Base-by-base conservation (phyloP, 2,888 invertebrate species). In the Eulithis testata region DNA sequence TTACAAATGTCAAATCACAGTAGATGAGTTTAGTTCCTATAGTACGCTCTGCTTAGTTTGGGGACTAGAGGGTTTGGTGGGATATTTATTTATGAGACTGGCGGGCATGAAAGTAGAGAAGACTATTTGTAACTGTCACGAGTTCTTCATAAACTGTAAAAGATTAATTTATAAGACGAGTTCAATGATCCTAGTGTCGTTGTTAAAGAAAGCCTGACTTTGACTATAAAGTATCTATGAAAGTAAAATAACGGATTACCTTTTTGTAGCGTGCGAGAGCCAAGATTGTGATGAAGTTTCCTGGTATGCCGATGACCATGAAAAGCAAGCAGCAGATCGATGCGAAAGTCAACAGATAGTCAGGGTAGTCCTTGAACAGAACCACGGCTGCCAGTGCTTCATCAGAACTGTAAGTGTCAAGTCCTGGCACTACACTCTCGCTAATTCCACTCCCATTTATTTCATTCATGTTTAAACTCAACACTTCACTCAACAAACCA, bases 271-370 rank as follows among this genome's bases (percentile, higher is more conserved):
- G 94, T 50, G 96, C 94, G 43, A 97, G 90, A 0, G 97, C 97
- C 45, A 95, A 88, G 72, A 97, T 96, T 51, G 97, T 97, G 80
- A 96, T 94, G 65, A 96, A 89, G 85, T 97, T 97, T 11, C 97
- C 97, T 2, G 97, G 96, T 57, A 97, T 95, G 11, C 97, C 97
- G 68, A 97, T 90, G 72, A 96, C 86, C 93, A 96, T 96, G 86
- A 96, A 97, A 49, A 96, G 84, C 36, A 96, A 86, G 84, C 96
- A 97, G 83, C 95, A 95, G 53, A 94, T 91, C 11, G 95, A 95
- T 1, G 96, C 97, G 68, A 96, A 95, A 70, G 94, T 93, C 69
- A 97, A 87, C 72, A 97, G 84, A 47, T 93, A 93, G 12, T 94
- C 91, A 11, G 96, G 95, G 78, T 97, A 97, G 65, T 94, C 95